Evolutionary conservation across 2,888 invertebrate species (phyloP).

Genomic region (Microplitis manilae): DNA sequence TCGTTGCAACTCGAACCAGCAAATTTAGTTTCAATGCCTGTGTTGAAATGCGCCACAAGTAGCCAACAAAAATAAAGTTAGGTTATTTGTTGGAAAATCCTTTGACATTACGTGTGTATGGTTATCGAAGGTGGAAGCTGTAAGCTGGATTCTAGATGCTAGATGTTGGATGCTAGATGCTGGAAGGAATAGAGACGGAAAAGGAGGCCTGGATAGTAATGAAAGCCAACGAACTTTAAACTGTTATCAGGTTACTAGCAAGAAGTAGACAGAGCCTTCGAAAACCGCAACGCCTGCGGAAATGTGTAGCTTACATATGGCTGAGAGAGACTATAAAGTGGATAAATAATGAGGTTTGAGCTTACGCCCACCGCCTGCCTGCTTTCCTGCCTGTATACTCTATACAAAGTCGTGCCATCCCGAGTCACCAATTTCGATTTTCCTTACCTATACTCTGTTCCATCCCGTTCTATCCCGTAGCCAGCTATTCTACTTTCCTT

Average conservation of each 20-base stretch:
- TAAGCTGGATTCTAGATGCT: too few relatives aligned
- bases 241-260: constrained; percentile 27
- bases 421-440: constrained; percentile 49
- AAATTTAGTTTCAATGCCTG: constrained; percentile 93
- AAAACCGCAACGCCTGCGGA: constrained; percentile 46
- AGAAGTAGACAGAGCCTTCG: constrained; percentile 29
- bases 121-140: not conserved
- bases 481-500: not conserved
- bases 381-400: constrained; percentile 27
- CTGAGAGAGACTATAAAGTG: constrained; percentile 48
- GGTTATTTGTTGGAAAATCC: not conserved
- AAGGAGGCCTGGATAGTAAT: constrained; percentile 12
- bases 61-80: constrained; percentile 7
- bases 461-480: not conserved
- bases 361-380: constrained; percentile 48
- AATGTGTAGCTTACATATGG: constrained; percentile 42
- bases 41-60: not conserved
- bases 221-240: constrained; percentile 27
- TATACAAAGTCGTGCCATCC: constrained; percentile 43
- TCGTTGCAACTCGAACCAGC: constrained; percentile 98
- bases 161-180: too few relatives aligned
- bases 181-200: not conserved
- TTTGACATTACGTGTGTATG: constrained; percentile 14
- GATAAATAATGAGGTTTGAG: constrained; percentile 54
- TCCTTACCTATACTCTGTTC: constrained; percentile 1